phyloP scores from a whole-genome alignment of 2,888 invertebrate genomes.

The Limenitis camilla region DNA sequence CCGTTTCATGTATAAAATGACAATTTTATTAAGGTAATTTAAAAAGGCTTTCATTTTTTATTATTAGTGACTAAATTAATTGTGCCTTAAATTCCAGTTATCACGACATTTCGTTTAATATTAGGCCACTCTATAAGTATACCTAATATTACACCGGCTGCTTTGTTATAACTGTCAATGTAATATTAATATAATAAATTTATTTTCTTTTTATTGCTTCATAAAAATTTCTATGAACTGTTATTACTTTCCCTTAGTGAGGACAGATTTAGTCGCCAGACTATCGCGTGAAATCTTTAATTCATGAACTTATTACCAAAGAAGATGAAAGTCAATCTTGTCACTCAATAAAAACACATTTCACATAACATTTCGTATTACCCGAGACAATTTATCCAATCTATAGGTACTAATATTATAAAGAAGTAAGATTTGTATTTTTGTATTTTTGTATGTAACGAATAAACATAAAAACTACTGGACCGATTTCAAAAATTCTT shows the following conservation, averaged over 20 bases:
- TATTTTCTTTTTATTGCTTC: too few species aligned
- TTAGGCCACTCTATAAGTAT: too few species aligned
- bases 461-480: too few species aligned
- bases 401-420: too few species aligned
- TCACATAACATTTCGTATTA: not conserved
- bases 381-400: too few species aligned
- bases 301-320: conserved; percentile 41
- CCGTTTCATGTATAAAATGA: conserved; percentile 44
- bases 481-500: too few species aligned
- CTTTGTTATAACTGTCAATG: not conserved
- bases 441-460: too few species aligned
- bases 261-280: conserved; percentile 11
- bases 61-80: too few species aligned
- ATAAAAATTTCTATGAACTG: not conserved
- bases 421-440: too few species aligned
- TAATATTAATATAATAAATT: too few species aligned
- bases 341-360: not conserved
- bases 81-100: too few species aligned
- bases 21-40: conserved; percentile 37
- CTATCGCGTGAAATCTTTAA: conserved; percentile 60
- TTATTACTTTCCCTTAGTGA: not conserved
- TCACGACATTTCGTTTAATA: not conserved
- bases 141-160: not conserved
- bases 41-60: conserved; percentile 6
- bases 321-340: conserved; percentile 6